A percentile compares a stretch with the other conserved stretches of the same genome.
Conservation (phyloP, 2,888 invertebrate species). For the Thymelicus acteon region DNA sequence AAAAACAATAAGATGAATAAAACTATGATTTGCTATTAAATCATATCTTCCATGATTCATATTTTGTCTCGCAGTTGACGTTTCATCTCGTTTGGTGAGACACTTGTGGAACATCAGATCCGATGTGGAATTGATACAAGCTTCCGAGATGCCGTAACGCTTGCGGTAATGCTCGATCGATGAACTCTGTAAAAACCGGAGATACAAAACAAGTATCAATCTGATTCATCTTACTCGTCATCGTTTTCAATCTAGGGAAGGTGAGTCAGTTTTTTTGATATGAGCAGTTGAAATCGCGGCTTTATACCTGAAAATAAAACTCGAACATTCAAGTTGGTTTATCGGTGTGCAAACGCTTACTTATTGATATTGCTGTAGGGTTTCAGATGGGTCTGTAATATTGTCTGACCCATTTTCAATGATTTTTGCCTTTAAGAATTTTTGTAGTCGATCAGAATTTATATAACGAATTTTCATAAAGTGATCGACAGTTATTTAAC, state of each 20-base stretch:
- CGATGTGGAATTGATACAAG: conserved; percentile 30
- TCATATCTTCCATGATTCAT: no score
- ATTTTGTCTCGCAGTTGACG: neutral
- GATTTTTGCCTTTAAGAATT: neutral
- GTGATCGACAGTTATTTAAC: no score
- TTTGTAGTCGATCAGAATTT: neutral
- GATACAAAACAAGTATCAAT: conserved; percentile 32
- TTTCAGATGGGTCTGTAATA: neutral
- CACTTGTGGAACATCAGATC: conserved; percentile 9
- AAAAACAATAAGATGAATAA: no score
- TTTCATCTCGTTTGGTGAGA: neutral
- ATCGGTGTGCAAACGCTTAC: neutral
- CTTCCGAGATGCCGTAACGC: conserved; percentile 30
- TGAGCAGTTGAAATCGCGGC: neutral
- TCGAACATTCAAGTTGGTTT: neutral
- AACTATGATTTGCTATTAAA: no score
- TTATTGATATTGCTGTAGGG: neutral
- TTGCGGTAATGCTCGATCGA: conserved; percentile 38
- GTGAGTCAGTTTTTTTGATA: conserved; percentile 23
- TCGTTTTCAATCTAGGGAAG: conserved; percentile 21
- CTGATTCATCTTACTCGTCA: conserved; percentile 36
- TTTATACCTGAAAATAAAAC: neutral
- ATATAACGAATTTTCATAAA: neutral
- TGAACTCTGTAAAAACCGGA: conserved; percentile 36
- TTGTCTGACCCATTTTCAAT: neutral